phyloP scores from a whole-genome alignment of 2,113 vertebrate genomes.

The Peromyscus californicus region DNA sequence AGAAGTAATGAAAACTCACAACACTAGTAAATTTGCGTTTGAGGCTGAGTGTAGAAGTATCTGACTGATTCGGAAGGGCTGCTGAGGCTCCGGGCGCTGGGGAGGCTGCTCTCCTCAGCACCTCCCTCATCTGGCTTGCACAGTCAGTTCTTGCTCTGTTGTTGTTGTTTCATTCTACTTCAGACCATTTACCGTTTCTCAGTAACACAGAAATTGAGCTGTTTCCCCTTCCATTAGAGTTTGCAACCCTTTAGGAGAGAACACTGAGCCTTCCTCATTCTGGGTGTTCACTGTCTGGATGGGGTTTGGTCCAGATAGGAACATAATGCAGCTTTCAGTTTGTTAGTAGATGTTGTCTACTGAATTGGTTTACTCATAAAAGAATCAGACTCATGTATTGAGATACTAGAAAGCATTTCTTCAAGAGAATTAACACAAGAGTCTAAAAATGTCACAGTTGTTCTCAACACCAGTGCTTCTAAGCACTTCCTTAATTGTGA shows the following conservation, averaged over 20 bases:
- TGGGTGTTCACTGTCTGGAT: not conserved
- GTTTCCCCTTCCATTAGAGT: not conserved
- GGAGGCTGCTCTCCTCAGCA: not conserved
- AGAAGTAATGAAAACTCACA: conserved; percentile 6
- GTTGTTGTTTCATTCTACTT: not conserved
- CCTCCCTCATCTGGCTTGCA: not conserved
- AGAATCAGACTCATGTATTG: not conserved
- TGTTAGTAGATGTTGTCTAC: not conserved
- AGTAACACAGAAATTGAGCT: not conserved
- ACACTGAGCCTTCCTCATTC: not conserved
- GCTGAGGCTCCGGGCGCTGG: not conserved
- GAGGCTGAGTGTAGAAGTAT: not conserved
- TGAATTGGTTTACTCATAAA: conserved; percentile 33
- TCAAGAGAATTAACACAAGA: not conserved
- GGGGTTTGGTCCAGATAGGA: not conserved
- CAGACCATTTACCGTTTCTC: conserved; percentile 7
- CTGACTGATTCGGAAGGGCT: not conserved
- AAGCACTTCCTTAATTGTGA: not conserved
- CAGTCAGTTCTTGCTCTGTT: not conserved
- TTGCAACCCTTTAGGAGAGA: not conserved
- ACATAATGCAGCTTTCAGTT: not conserved
- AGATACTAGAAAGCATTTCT: conserved; percentile 24
- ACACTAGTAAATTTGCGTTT: not conserved
- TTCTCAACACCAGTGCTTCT: not conserved
- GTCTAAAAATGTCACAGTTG: conserved; percentile 7